Evolutionary conservation across 2,797 vertebrate genomes (phyloP).

Genomic region (Melanotaenia nigrans): DNA sequence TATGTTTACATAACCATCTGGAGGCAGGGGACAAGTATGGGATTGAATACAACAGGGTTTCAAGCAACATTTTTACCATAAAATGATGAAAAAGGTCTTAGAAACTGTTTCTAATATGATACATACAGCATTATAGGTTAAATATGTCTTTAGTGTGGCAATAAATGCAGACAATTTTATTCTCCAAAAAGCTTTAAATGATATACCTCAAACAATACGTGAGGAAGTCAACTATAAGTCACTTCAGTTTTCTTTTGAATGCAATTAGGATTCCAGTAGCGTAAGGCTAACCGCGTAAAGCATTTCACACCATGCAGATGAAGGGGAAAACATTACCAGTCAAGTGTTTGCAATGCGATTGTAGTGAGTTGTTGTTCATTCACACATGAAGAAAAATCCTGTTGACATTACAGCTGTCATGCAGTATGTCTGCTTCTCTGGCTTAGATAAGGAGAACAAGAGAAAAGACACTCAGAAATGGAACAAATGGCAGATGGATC

Average conservation of each 20-base stretch:
- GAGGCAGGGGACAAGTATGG: no score
- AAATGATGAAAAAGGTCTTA: no score
- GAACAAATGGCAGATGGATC: background rate
- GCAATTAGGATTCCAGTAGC: background rate
- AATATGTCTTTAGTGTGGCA: no score
- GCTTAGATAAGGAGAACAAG: background rate
- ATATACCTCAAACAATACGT: background rate
- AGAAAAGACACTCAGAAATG: background rate
- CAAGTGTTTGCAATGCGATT: slow-evolving; percentile 6
- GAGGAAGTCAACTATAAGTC: background rate
- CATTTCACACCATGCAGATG: background rate
- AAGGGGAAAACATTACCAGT: slow-evolving; percentile 7
- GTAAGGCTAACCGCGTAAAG: background rate
- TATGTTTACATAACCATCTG: no score
- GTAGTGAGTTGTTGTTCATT: background rate
- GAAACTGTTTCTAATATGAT: no score
- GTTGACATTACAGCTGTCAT: background rate
- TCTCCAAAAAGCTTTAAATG: no score
- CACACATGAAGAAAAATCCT: background rate
- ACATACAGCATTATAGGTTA: no score
- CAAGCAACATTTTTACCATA: no score
- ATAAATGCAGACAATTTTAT: no score
- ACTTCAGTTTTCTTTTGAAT: background rate
- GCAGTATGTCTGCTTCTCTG: background rate
- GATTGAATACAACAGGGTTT: no score